Conservation (phyloP, 2,797 vertebrate genomes). For the Acomys russatus region DNA sequence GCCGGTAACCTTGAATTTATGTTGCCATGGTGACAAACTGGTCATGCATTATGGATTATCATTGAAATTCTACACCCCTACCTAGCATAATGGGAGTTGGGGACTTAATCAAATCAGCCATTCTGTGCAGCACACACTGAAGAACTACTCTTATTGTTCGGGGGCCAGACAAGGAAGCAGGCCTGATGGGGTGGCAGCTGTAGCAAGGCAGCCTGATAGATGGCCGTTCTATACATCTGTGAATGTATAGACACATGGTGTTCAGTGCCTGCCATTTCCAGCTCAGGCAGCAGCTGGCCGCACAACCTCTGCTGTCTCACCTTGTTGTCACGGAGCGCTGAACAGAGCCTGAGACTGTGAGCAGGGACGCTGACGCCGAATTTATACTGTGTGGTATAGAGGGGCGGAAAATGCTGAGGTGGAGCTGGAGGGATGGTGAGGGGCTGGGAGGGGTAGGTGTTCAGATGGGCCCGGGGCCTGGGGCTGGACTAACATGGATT, state of each 20-base stretch:
- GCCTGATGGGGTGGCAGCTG: conserved; percentile 97
- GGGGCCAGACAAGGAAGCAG: conserved; percentile 92
- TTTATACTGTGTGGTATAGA: conserved; percentile 84
- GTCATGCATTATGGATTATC: conserved; percentile 99
- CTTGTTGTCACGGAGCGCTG: conserved; percentile 98
- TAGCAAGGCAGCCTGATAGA: conserved; percentile 96
- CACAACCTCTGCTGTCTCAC: conserved; percentile 97
- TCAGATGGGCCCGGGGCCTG: background rate
- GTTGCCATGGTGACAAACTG: conserved; percentile 99
- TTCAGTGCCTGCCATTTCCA: conserved; percentile 97
- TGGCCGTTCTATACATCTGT: conserved; percentile 97
- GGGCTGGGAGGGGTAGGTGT: background rate
- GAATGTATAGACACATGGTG: conserved; percentile 99
- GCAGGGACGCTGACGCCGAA: conserved; percentile 86
- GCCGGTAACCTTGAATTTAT: conserved; percentile 99
- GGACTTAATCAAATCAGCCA: conserved; percentile 99
- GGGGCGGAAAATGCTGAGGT: conserved; percentile 27
- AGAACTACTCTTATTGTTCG: conserved; percentile 97
- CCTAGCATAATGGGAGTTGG: conserved; percentile 99
- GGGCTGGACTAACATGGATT: conserved; percentile 28
- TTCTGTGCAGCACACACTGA: conserved; percentile 99
- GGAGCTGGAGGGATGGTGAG: background rate
- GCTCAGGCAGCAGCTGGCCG: conserved; percentile 98
- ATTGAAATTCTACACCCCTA: conserved; percentile 99
- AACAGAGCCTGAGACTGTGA: conserved; percentile 94